A percentile compares a stretch with the other conserved stretches of the same genome.
phyloP scores from a whole-genome alignment of 37 sponge, comb jelly and placozoan genomes.

The Halichondria panicea region DNA sequence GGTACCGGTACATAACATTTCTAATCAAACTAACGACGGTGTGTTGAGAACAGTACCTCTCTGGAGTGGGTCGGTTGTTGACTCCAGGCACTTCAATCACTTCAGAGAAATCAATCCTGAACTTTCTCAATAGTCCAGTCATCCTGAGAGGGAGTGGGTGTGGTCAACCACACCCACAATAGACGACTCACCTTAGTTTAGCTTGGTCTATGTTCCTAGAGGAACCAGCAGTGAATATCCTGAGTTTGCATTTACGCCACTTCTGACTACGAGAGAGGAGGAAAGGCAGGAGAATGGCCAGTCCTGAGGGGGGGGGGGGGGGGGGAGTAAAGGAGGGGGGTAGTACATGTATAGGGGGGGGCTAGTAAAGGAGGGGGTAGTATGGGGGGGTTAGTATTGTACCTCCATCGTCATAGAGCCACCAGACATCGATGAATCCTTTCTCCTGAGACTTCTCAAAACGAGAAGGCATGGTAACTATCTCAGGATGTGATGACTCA shows the following conservation, averaged over 20 bases:
- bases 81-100: conserved; percentile 79
- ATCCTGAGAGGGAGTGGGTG: conserved; percentile 47
- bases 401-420: conserved; percentile 99
- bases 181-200: conserved; percentile 70
- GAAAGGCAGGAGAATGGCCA: conserved; percentile 88
- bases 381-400: not conserved
- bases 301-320: conserved; percentile 45
- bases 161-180: not conserved
- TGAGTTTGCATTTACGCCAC: conserved; percentile 80
- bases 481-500: conserved; percentile 16
- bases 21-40: no score
- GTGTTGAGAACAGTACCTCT: conserved; percentile 43
- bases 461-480: conserved; percentile 75
- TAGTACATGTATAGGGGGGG: not conserved
- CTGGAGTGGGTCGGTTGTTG: conserved; percentile 47
- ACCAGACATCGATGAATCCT: conserved; percentile 92
- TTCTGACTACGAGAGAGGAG: conserved; percentile 68
- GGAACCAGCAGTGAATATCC: conserved; percentile 84
- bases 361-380: not conserved
- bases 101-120: conserved; percentile 78
- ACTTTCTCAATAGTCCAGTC: conserved; percentile 85
- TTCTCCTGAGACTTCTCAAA: conserved; percentile 60
- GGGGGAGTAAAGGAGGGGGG: not conserved
- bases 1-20: no score
- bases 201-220: conserved; percentile 58